Evolutionary conservation across 2,113 vertebrate genomes (phyloP).

Genomic region (Epinephelus lanceolatus): DNA sequence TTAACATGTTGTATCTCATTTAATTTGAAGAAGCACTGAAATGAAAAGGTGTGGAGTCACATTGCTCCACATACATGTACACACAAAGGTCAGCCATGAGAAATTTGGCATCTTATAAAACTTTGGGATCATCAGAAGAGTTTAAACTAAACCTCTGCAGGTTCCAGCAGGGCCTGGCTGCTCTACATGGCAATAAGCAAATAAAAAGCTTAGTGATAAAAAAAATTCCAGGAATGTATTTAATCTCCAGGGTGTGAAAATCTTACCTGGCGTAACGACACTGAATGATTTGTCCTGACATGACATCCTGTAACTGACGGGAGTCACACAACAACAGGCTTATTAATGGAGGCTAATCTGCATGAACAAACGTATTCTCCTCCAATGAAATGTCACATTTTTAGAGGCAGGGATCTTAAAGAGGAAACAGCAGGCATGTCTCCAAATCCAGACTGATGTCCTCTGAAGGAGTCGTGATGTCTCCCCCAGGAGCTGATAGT

Average conservation of each 20-base stretch:
- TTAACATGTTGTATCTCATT: no score
- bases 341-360: neutral
- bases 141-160: neutral
- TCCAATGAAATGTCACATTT: no score
- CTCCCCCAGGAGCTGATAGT: no score
- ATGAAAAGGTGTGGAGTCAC: no score
- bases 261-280: neutral
- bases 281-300: neutral
- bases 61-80: no score
- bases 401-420: no score
- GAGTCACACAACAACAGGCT: neutral
- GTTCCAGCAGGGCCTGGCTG: neutral
- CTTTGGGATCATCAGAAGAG: neutral
- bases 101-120: neutral
- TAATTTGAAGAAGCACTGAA: no score
- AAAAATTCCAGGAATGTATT: neutral
- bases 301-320: neutral
- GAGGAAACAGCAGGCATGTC: no score
- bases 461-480: no score
- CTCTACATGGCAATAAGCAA: neutral
- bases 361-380: neutral
- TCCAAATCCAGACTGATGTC: no score
- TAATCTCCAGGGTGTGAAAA: conserved; percentile 24
- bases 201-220: neutral
- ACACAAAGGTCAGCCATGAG: neutral